Evolutionary conservation across 2,797 vertebrate species (phyloP), one percentile per base, ranked within the genome.

Genomic region (Capromys pilorides): DNA sequence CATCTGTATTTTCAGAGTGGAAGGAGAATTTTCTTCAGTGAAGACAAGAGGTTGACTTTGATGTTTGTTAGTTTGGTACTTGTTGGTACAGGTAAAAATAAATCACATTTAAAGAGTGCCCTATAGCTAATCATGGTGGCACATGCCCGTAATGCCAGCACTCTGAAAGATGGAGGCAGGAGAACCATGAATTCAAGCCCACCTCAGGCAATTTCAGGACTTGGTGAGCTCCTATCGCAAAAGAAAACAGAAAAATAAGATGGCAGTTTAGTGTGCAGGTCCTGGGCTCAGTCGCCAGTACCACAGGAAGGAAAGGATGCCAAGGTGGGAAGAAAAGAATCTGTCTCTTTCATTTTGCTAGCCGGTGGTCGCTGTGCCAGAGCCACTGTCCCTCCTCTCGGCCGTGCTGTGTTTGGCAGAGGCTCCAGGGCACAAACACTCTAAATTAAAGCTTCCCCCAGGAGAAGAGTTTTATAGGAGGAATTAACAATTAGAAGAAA

Each of bases 401-500:
- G 57, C 59, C 67, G 51, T 62, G 91, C 49, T 94, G n/a, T 57
- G 83, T 83, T 94, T 96, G 96, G 85, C 90, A 51, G 62, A 86
- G 79, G 9, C 28, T 88, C 33, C 51, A 92, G 36, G 14, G 12
- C 73, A 41, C 28, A 92, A 93, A 59, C 82, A 93, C 95, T 93
- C 82, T 86, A 93, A 95, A 96, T 96, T 83, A 92, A 95, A 85
- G 33, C 77, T 93, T 95, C 90, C 59, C 91, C 79, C 49, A 33
- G 33, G 45, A 95, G 69, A 88, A 84, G 73, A 39, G 71, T 77
- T 96, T 93, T 69, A 88, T 67, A 39, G 77, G 85, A 59, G 89
- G 69, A 91, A 86, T 59, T 91, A 83, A 82, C 82, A 93, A 83
- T 83, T 67, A 93, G 67, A 66, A 91, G 95, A 71, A 81, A 83